Percentiles rank a stretch among this genome's conserved stretches.
These are phyloP conservation scores for Turdus rufiventris DNA, from an alignment of 2,113 vertebrate species.

Conservation along the genomic window DNA sequence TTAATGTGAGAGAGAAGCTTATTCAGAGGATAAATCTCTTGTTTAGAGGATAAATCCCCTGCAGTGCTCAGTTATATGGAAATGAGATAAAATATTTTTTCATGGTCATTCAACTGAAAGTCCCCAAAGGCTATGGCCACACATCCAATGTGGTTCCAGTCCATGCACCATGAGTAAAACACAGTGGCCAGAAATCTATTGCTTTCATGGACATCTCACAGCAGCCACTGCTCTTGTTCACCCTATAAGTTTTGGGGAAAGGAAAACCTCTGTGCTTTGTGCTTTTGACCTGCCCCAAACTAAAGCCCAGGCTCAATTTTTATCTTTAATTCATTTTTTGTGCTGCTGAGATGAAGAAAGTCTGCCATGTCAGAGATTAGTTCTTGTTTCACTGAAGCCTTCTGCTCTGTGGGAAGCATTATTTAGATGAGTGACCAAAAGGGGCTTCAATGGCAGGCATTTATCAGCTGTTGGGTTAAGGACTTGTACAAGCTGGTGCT, in stretches of 20 bases:
- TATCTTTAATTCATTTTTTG: not conserved
- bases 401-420: not conserved
- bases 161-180: not conserved
- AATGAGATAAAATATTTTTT: not conserved
- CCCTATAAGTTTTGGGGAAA: not conserved
- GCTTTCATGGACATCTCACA: not conserved
- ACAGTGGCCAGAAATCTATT: not conserved
- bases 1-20: not conserved
- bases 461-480: not conserved
- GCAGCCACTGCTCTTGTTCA: not conserved
- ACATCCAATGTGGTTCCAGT: not conserved
- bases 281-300: not conserved
- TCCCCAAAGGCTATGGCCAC: not conserved
- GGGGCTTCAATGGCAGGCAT: not conserved
- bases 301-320: not conserved
- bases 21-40: not conserved
- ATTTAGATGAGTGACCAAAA: not conserved
- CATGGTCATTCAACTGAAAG: not conserved
- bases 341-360: not conserved
- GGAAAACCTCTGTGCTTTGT: not conserved
- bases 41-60: not conserved
- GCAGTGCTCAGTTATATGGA: not conserved
- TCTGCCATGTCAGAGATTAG: not conserved
- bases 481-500: not conserved
- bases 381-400: not conserved